Percentiles rank a stretch among this genome's conserved stretches.
phyloP scores from a whole-genome alignment of 2,888 invertebrate genomes.

The Drosophila stalkeri region DNA sequence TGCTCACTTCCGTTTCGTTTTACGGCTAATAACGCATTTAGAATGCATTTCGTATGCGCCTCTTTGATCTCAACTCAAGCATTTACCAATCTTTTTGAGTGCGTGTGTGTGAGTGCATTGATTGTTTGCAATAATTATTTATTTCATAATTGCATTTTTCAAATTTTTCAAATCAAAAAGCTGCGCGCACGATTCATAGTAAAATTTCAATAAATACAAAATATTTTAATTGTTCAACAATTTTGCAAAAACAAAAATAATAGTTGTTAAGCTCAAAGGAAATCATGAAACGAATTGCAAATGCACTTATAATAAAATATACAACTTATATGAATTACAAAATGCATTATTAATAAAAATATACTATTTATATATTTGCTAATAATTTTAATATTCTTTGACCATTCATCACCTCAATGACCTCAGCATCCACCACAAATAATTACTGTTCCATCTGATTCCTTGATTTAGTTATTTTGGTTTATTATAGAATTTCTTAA shows the following conservation, averaged over 20 bases:
- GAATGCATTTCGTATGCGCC: slow-evolving; percentile 66
- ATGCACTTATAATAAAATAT: slow-evolving; percentile 11
- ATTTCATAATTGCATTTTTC: slow-evolving; percentile 22
- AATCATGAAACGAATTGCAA: slow-evolving; percentile 4
- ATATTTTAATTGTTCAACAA: slow-evolving; percentile 50
- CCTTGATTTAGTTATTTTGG: neutral
- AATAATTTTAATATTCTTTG: neutral
- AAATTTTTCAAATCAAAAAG: slow-evolving; percentile 11
- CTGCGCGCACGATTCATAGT: slow-evolving; percentile 16
- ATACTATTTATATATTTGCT: neutral
- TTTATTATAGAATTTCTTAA: neutral
- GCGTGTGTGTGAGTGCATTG: slow-evolving; percentile 1
- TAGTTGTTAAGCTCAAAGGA: neutral
- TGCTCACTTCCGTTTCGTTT: slow-evolving; percentile 62
- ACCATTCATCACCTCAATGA: neutral
- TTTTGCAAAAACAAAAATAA: slow-evolving; percentile 13
- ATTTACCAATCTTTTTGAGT: slow-evolving; percentile 9
- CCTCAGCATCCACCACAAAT: neutral
- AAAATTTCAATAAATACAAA: slow-evolving; percentile 24
- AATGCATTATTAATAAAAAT: slow-evolving; percentile 14
- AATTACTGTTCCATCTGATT: neutral
- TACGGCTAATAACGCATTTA: slow-evolving; percentile 70
- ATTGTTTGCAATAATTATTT: slow-evolving; percentile 10
- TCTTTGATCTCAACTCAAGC: slow-evolving; percentile 58
- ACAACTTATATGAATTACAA: neutral